Conservation (phyloP, 2,797 vertebrate genomes). For the Acanthurus lineatus region DNA sequence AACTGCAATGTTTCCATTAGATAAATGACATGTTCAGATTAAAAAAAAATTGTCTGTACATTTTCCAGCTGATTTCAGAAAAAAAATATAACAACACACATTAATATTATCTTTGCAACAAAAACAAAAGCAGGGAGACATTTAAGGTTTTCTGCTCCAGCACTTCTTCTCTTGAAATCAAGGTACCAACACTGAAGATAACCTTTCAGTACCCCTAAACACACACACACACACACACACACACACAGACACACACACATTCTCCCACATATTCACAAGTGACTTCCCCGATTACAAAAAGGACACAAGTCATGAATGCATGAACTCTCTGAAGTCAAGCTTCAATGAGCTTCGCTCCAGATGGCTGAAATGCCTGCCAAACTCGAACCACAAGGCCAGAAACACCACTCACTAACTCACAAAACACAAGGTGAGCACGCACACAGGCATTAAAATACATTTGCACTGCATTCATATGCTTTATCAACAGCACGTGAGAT, state of each 20-base stretch:
- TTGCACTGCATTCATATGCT: neutral
- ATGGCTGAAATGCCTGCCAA: slow-evolving; percentile 30
- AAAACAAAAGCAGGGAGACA: neutral
- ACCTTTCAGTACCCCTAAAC: neutral
- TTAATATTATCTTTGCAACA: neutral
- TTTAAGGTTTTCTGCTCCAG: neutral
- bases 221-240: neutral
- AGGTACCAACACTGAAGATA: neutral
- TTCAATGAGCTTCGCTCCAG: slow-evolving; percentile 5
- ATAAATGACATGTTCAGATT: neutral
- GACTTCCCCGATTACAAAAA: slow-evolving; percentile 7
- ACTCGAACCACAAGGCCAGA: neutral
- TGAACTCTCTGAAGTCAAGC: slow-evolving; percentile 10
- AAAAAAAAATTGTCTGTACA: neutral
- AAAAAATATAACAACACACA: neutral
- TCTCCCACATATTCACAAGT: slow-evolving; percentile 3
- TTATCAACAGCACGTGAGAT: neutral
- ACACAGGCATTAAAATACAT: neutral
- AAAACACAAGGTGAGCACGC: neutral
- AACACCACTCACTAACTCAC: neutral
- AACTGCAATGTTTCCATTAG: no score
- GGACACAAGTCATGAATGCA: slow-evolving; percentile 12
- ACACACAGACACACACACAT: neutral
- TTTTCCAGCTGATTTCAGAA: neutral
- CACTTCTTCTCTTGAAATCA: neutral